Base-by-base conservation (phyloP, 2,113 vertebrate genomes). In the Cebus imitator region DNA sequence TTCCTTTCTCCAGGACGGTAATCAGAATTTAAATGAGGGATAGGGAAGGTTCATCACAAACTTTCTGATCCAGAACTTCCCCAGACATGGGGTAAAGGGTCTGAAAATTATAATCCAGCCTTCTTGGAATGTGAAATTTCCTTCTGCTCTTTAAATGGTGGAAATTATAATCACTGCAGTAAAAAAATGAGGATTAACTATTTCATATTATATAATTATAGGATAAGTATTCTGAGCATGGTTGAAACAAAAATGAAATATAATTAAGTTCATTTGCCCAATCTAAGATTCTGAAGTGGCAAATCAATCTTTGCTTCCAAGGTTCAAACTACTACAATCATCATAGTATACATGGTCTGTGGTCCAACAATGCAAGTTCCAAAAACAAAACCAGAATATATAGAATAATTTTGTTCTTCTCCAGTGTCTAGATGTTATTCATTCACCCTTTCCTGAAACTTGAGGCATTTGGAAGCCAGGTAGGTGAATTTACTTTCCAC, bases 401-500 rank as follows among this genome's bases (percentile, higher is more conserved):
- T 1, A 50, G 27, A 73, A 27, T 88, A 13, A n/a, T 43, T 91
- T 48, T 57, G 30, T 81, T 68, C 68, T 43, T 23, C 30, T 76
- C 50, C 58, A 4, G 45, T 55, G 13, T 68, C 50, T 82, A 48
- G 30, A 18, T 80, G 40, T 68, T 50, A 78, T 32, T 90, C 61
- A 78, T 35, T 64, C 70, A 94, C 32, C n/a, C 45, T 78, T n/a
- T 95, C 27, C 75, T 61, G 85, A 92, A 92, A 80, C 27, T n/a
- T 95, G 73, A 96, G 85, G 86, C 66, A 25, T 93, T 86, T 92
- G 64, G 75, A 80, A 27, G 35, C 58, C 32, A 81, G 48, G 80
- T 61, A 83, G 68, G 75, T 87, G 80, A 97, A 93, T 43, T 95
- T 85, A 92, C 85, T 97, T 96, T 93, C 61, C 70, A 94, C 50